phyloP scores from a whole-genome alignment of 2,797 vertebrate species.

The Antrozous pallidus region DNA sequence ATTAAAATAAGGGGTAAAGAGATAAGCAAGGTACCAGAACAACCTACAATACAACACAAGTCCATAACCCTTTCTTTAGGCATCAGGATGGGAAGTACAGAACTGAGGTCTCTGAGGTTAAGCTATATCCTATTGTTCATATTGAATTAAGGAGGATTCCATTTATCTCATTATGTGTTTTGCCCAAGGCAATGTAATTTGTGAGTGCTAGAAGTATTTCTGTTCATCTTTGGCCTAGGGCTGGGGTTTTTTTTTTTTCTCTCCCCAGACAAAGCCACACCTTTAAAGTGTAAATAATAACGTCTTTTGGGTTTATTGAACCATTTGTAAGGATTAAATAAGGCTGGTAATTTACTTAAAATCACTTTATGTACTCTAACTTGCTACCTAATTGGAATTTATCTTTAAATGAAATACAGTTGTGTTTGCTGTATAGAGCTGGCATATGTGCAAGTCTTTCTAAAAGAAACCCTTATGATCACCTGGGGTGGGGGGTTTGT shows the following conservation, averaged over 20 bases:
- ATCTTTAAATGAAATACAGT: not conserved
- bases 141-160: not conserved
- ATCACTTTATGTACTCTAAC: not conserved
- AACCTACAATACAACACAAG: not conserved
- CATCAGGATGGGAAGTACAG: not conserved
- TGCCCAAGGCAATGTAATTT: not conserved
- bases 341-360: not conserved
- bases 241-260: too few relatives aligned
- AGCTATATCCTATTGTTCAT: not conserved
- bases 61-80: not conserved
- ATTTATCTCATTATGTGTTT: not conserved
- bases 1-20: not conserved
- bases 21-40: not conserved
- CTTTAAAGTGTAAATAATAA: not conserved
- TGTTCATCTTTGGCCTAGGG: not conserved
- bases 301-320: not conserved
- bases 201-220: not conserved
- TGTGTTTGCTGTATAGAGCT: not conserved
- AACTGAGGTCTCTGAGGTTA: not conserved
- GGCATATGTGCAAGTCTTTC: not conserved
- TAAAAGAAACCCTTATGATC: not conserved
- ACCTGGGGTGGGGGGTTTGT: not conserved
- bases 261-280: not conserved
- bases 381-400: not conserved
- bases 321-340: slow-evolving; percentile 4